Evolutionary conservation across 2,797 vertebrate genomes (phyloP).

Genomic region (Hoplostethus atlanticus): DNA sequence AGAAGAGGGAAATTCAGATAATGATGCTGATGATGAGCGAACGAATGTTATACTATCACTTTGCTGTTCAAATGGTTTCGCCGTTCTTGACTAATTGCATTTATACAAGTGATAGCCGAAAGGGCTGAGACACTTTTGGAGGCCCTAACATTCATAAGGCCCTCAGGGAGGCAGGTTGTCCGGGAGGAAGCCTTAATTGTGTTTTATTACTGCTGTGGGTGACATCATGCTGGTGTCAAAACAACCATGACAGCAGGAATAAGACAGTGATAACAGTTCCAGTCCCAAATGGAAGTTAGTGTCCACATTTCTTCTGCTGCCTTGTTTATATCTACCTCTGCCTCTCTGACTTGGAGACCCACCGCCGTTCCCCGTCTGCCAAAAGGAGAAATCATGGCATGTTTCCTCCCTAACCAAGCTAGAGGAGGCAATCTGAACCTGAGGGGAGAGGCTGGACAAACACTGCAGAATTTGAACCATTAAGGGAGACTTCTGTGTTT

Average conservation of each 20-base stretch:
- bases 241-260: slow-evolving; percentile 54
- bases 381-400: slow-evolving; percentile 49
- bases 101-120: slow-evolving; percentile 27
- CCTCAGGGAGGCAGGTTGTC: slow-evolving; percentile 54
- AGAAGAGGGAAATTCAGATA: not conserved
- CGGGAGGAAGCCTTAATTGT: slow-evolving; percentile 59
- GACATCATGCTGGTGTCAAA: slow-evolving; percentile 72
- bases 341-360: slow-evolving; percentile 40
- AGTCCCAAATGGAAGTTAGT: slow-evolving; percentile 34
- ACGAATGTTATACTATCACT: slow-evolving; percentile 6
- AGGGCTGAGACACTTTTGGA: slow-evolving; percentile 29
- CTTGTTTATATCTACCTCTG: slow-evolving; percentile 70
- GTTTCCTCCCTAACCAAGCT: slow-evolving; percentile 22
- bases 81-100: slow-evolving; percentile 32
- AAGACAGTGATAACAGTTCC: slow-evolving; percentile 42
- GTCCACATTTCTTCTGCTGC: slow-evolving; percentile 37
- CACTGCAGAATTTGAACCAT: slow-evolving; percentile 61
- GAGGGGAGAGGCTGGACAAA: slow-evolving; percentile 33
- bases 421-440: slow-evolving; percentile 29
- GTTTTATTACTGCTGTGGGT: slow-evolving; percentile 69
- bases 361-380: slow-evolving; percentile 59
- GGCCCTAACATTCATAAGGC: slow-evolving; percentile 63
- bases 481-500: slow-evolving; percentile 75
- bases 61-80: slow-evolving; percentile 20
- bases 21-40: not conserved